A percentile compares a stretch with the other conserved stretches of the same genome.
Conservation (phyloP, 1,140 invertebrate species). For the Papilio polytes region DNA sequence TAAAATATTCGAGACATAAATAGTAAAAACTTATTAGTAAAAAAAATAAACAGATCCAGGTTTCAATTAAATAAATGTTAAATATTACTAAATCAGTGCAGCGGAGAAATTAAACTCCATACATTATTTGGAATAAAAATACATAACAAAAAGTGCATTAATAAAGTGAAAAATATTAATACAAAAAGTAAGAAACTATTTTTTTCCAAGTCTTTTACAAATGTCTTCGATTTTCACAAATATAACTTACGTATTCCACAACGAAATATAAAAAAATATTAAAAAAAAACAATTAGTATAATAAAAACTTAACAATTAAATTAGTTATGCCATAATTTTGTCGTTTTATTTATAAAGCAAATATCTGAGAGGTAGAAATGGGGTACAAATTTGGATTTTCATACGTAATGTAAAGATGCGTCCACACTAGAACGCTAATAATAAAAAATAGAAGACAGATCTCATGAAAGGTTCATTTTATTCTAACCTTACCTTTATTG, state of each 20-base stretch:
- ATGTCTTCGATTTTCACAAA: no score
- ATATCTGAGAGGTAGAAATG: constrained; percentile 31
- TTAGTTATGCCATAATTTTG: constrained; percentile 17
- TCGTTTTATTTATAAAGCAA: constrained; percentile 1
- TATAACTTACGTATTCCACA: no score
- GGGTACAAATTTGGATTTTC: neutral
- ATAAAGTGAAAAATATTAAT: neutral
- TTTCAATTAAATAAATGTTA: neutral
- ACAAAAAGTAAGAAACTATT: neutral
- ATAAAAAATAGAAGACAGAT: neutral
- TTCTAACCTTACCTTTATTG: constrained; percentile 5
- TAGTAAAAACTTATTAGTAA: neutral
- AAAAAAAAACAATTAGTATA: constrained; percentile 19
- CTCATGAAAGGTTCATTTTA: neutral
- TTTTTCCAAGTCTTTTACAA: no score
- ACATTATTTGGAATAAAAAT: neutral
- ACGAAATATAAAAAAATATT: neutral
- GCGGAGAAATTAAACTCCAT: neutral
- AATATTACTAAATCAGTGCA: neutral
- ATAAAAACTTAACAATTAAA: constrained; percentile 32
- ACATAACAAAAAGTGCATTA: neutral
- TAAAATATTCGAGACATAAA: neutral
- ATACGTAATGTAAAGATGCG: neutral
- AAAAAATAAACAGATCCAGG: neutral
- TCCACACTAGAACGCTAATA: neutral